Base-by-base conservation (phyloP, 1,140 invertebrate genomes). In the Apis cerana region DNA sequence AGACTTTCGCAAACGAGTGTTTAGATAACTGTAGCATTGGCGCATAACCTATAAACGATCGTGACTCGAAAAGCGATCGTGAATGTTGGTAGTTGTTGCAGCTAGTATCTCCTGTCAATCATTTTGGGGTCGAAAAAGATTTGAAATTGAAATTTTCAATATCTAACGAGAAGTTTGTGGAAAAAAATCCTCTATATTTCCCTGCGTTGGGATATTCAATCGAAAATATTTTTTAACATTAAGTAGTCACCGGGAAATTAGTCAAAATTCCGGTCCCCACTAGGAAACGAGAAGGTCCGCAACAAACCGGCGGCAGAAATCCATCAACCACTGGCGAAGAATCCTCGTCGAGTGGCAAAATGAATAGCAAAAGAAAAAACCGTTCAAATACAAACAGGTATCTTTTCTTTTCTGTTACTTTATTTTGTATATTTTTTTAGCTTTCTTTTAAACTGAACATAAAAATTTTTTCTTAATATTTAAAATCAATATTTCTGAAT, bases 241-340 rank as follows among this genome's bases (percentile, higher is more conserved):
- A 52, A 87, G 52, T 76, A 86, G 89, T 92, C 68, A 90, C 84
- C 85, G 85, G 88, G 88, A 94, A 94, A 94, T 89, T 94, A 91
- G 90, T 92, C 95, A 95, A 95, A 95, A 95, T 95, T 95, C 95
- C 95, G 94, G 94, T 95, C 94, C 94, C 94, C 90, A 95, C 94
- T 92, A 95, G 90, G 91, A 95, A 94, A 93, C 94, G 93, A 93
- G 94, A 95, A 91, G 91, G 94, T 91, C 94, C 94, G 92, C 93
- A 94, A 91, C 92, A 94, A 92, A 91, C 91, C 89, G 92, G 91
- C 92, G 95, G 94, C 93, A 94, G 92, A 91, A 93, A 92, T 92
- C 90, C 91, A 91, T 88, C 89, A 76, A 89, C 87, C 80, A 88
- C 86, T 91, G 91, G 89, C 89, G 89, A 94, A 86, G 90, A 94